Percentiles rank a stretch among this genome's conserved stretches.
These are phyloP conservation scores for Watsonalla cultraria DNA, from an alignment of 2,888 invertebrate species.

Conservation along the genomic window DNA sequence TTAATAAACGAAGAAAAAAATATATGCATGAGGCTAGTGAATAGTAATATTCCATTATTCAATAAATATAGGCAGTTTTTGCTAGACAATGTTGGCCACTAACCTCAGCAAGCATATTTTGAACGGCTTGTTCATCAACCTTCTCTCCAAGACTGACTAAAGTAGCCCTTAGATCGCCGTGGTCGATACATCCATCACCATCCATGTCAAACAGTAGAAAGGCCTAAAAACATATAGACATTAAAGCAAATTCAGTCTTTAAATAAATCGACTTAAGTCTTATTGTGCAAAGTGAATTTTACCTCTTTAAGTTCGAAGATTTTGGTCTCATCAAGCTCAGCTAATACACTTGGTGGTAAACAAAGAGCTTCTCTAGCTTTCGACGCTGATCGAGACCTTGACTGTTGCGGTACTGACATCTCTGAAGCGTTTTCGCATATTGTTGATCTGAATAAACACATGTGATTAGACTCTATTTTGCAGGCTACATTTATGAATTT, in stretches of 20 bases:
- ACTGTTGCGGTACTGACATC: conserved; percentile 34
- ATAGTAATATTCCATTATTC: too few relatives aligned
- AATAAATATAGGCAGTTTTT: too few relatives aligned
- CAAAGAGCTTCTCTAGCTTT: conserved; percentile 59
- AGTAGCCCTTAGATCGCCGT: conserved; percentile 81
- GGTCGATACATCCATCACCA: conserved; percentile 82
- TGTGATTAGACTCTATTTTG: too few relatives aligned
- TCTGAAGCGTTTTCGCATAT: conserved; percentile 48
- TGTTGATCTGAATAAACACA: conserved; percentile 52
- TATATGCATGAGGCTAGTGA: too few relatives aligned
- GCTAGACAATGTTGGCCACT: neutral
- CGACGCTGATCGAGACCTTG: conserved; percentile 59
- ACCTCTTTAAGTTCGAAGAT: conserved; percentile 83
- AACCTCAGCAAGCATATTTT: conserved; percentile 82
- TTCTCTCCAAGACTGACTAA: conserved; percentile 79
- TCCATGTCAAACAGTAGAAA: conserved; percentile 82
- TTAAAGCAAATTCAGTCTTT: neutral
- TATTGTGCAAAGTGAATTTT: conserved; percentile 5
- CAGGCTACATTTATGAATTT: too few relatives aligned
- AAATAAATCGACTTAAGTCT: neutral
- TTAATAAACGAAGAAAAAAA: too few relatives aligned
- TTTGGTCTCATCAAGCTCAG: conserved; percentile 79
- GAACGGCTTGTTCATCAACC: conserved; percentile 76
- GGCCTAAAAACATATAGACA: conserved; percentile 54
- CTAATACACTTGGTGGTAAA: conserved; percentile 67